phyloP scores from a whole-genome alignment of 2,888 invertebrate species.

The Metopia argyrocephala region DNA sequence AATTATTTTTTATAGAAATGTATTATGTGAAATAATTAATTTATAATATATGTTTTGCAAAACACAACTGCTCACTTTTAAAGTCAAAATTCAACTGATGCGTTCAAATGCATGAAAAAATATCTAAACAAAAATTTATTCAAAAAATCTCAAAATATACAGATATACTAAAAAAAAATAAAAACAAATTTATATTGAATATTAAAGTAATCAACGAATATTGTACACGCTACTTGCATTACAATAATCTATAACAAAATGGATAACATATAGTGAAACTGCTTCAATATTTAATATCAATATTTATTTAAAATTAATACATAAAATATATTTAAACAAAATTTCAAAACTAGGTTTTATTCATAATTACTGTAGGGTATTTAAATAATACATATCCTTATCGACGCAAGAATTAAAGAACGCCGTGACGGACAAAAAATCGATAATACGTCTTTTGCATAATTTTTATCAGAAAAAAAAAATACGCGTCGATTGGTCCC shows the following conservation, averaged over 20 bases:
- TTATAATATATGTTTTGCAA: conserved; percentile 4
- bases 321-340: too few species aligned
- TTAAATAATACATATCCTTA: too few species aligned
- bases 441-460: too few species aligned
- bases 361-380: too few species aligned
- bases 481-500: too few species aligned
- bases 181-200: background rate
- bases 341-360: too few species aligned
- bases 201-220: background rate
- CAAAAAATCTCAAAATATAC: conserved; percentile 49
- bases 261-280: too few species aligned
- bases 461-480: too few species aligned
- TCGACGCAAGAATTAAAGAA: too few species aligned
- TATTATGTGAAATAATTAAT: conserved; percentile 20
- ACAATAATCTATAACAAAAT: background rate
- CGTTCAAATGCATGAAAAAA: conserved; percentile 61
- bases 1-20: conserved; percentile 25
- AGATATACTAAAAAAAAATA: conserved; percentile 14
- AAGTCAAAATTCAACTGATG: conserved; percentile 69
- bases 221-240: background rate
- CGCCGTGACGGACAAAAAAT: too few species aligned
- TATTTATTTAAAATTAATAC: too few species aligned
- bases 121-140: conserved; percentile 58
- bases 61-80: conserved; percentile 65
- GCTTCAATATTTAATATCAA: too few species aligned